Evolutionary conservation across 2,888 invertebrate genomes (phyloP).

Genomic region (Tipula lateralis): DNA sequence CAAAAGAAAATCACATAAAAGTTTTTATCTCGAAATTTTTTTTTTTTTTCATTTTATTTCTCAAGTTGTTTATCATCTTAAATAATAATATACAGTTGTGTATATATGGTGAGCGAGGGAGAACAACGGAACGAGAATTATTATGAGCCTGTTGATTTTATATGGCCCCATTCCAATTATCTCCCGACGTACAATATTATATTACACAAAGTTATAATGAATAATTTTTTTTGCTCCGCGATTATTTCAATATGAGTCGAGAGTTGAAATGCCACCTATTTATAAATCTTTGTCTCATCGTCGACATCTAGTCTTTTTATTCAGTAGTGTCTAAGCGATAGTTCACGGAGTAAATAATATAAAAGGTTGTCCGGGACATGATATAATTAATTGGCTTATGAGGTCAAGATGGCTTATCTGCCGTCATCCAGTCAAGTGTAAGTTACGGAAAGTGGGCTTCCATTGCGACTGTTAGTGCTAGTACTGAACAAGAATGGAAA

Average conservation of each 20-base stretch:
- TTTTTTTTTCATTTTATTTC: not conserved
- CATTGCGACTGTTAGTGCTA: no score
- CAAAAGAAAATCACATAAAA: not conserved
- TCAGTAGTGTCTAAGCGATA: no score
- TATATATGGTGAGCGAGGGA: not conserved
- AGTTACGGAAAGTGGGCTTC: no score
- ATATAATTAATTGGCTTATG: no score
- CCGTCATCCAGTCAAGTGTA: no score
- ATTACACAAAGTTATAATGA: not conserved
- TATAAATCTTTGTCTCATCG: not conserved
- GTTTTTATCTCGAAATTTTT: not conserved
- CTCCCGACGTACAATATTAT: not conserved
- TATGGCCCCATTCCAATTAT: not conserved
- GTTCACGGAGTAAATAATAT: no score
- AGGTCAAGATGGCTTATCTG: no score
- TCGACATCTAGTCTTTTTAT: no score
- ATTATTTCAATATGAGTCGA: not conserved
- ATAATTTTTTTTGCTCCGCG: not conserved
- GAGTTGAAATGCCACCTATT: not conserved
- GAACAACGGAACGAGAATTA: not conserved
- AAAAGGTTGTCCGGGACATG: no score
- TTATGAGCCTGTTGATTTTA: slow-evolving; percentile 9
- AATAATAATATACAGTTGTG: not conserved
- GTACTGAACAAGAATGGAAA: no score
- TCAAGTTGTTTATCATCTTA: slow-evolving; percentile 3